Evolutionary conservation across 2,888 invertebrate genomes (phyloP).

Genomic region (Calliopum simillimum): DNA sequence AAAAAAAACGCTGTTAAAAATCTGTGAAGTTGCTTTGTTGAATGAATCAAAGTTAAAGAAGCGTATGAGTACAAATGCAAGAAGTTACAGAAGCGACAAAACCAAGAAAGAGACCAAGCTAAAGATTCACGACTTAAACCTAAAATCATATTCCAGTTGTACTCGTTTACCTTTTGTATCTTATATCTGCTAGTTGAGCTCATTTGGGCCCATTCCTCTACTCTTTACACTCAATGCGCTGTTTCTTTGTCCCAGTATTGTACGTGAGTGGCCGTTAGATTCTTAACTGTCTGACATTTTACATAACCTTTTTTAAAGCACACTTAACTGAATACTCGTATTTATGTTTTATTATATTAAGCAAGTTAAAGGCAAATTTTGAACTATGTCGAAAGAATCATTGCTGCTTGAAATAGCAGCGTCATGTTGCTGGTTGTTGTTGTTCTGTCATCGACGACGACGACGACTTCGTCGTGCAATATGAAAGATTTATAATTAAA

Average conservation of each 20-base stretch:
- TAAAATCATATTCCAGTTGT: slow-evolving; percentile 53
- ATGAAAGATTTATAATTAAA: too few species aligned
- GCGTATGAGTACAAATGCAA: slow-evolving; percentile 9
- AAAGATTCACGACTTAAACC: slow-evolving; percentile 49
- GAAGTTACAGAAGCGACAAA: slow-evolving; percentile 14
- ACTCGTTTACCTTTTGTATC: slow-evolving; percentile 52
- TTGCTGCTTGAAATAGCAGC: not conserved
- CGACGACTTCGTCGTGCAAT: too few species aligned
- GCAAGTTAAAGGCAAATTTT: slow-evolving; percentile 4
- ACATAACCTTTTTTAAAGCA: slow-evolving; percentile 60
- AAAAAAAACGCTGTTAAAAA: slow-evolving; percentile 29
- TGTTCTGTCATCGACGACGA: too few species aligned
- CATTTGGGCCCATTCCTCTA: not conserved
- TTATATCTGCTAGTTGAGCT: slow-evolving; percentile 19
- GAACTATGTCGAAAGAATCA: slow-evolving; percentile 24
- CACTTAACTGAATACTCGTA: slow-evolving; percentile 28
- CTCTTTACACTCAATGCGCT: not conserved
- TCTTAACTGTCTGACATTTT: slow-evolving; percentile 66
- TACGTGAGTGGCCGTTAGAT: slow-evolving; percentile 56
- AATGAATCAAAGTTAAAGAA: not conserved
- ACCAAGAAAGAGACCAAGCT: slow-evolving; percentile 36
- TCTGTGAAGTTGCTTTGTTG: not conserved
- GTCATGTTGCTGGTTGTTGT: not conserved
- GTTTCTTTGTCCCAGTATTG: slow-evolving; percentile 14
- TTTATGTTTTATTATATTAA: slow-evolving; percentile 23